These are phyloP conservation scores for Sycon ciliatum DNA, from an alignment of 37 sponge, comb jelly and placozoan species.

Conservation along the genomic window DNA sequence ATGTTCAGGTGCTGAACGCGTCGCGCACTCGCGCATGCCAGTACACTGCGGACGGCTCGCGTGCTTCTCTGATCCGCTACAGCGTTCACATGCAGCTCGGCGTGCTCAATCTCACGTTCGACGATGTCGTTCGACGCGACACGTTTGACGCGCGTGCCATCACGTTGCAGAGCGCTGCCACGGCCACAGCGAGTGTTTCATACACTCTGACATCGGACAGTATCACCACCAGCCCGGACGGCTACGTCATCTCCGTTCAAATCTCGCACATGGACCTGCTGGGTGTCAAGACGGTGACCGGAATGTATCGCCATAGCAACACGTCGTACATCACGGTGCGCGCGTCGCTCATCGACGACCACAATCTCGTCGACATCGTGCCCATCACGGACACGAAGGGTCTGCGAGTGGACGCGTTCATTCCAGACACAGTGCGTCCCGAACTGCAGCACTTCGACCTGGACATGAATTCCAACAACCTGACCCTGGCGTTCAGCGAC, in stretches of 20 bases:
- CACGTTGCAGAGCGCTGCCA: slow-evolving; percentile 41
- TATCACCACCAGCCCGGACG: slow-evolving; percentile 46
- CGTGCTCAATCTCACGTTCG: slow-evolving; percentile 50
- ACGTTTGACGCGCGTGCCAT: slow-evolving; percentile 65
- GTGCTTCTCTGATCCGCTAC: slow-evolving; percentile 46
- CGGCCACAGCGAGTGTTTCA: slow-evolving; percentile 28
- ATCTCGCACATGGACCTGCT: slow-evolving; percentile 53
- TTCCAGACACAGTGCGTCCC: slow-evolving; percentile 60
- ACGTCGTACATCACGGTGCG: slow-evolving; percentile 62
- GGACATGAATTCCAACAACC: slow-evolving; percentile 55
- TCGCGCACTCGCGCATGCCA: not conserved
- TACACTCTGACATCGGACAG: slow-evolving; percentile 50
- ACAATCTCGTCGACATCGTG: slow-evolving; percentile 55
- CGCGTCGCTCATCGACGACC: slow-evolving; percentile 56
- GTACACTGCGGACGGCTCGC: slow-evolving; percentile 30
- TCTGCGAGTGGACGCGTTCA: slow-evolving; percentile 35
- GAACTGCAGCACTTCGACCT: slow-evolving; percentile 50
- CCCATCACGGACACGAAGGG: slow-evolving; percentile 81
- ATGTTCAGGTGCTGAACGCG: slow-evolving; percentile 25
- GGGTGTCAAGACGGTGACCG: slow-evolving; percentile 50
- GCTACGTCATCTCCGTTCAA: slow-evolving; percentile 45
- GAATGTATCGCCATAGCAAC: slow-evolving; percentile 35
- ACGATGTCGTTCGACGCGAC: slow-evolving; percentile 59
- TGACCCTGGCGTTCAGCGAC: slow-evolving; percentile 52
- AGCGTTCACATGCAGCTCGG: slow-evolving; percentile 58